Evolutionary conservation across 2,888 invertebrate species (phyloP).

Genomic region (Eristalis arbustorum): DNA sequence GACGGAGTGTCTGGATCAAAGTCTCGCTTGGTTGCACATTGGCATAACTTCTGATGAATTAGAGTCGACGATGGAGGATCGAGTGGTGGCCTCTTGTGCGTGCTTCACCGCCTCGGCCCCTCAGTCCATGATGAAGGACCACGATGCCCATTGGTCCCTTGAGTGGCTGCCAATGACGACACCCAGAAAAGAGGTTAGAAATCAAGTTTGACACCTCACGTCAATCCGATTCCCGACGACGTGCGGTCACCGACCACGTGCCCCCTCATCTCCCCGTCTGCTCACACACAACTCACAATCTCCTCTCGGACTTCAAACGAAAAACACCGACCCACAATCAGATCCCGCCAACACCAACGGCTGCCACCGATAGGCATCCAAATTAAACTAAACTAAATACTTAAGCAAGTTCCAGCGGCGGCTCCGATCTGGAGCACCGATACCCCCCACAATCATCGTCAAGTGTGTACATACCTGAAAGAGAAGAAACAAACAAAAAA

Average conservation of each 20-base stretch:
- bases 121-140: no score
- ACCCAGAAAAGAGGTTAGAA: neutral
- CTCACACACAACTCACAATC: neutral
- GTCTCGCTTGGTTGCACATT: no score
- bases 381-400: neutral
- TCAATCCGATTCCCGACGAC: neutral
- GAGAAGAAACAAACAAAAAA: neutral
- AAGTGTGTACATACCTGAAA: conserved; percentile 14
- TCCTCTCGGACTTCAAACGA: neutral
- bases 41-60: no score
- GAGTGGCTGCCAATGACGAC: neutral
- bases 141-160: neutral
- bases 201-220: neutral
- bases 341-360: neutral
- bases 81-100: no score
- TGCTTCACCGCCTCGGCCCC: no score
- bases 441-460: neutral
- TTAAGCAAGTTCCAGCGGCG: neutral
- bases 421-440: neutral
- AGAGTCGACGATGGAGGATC: no score
- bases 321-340: neutral
- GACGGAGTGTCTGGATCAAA: no score
- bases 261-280: neutral
- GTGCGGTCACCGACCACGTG: no score
- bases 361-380: neutral